These are phyloP conservation scores for Ictalurus furcatus DNA, from an alignment of 2,113 vertebrate genomes.

Conservation along the genomic window DNA sequence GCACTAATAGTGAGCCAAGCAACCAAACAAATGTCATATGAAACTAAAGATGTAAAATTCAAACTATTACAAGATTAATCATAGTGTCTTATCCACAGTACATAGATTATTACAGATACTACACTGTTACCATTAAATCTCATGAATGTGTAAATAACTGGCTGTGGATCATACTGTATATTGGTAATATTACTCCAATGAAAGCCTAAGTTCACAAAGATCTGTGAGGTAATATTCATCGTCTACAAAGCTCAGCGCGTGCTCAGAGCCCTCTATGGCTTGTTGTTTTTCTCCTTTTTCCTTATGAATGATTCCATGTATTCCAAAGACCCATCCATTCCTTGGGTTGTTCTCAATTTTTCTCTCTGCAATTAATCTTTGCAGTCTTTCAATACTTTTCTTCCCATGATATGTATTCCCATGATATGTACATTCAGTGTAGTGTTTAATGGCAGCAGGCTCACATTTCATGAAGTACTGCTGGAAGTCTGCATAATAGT, in stretches of 20 bases:
- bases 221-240: conserved; percentile 36
- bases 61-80: not conserved
- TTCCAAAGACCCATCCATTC: conserved; percentile 49
- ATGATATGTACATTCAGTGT: conserved; percentile 22
- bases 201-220: conserved; percentile 51
- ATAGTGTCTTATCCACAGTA: not conserved
- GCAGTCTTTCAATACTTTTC: conserved; percentile 6
- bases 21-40: no score
- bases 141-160: not conserved
- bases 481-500: conserved; percentile 41
- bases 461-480: conserved; percentile 31
- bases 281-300: not conserved
- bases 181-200: conserved; percentile 35
- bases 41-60: no score
- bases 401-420: not conserved
- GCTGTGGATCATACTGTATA: not conserved
- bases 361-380: conserved; percentile 33
- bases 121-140: not conserved
- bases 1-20: no score
- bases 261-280: conserved; percentile 52
- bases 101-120: not conserved
- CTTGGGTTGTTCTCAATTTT: conserved; percentile 1
- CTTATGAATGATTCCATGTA: conserved; percentile 52
- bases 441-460: conserved; percentile 43
- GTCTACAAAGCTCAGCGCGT: conserved; percentile 29